Base-by-base conservation (phyloP, 2,113 vertebrate genomes). In the Myiagra hebetior region DNA sequence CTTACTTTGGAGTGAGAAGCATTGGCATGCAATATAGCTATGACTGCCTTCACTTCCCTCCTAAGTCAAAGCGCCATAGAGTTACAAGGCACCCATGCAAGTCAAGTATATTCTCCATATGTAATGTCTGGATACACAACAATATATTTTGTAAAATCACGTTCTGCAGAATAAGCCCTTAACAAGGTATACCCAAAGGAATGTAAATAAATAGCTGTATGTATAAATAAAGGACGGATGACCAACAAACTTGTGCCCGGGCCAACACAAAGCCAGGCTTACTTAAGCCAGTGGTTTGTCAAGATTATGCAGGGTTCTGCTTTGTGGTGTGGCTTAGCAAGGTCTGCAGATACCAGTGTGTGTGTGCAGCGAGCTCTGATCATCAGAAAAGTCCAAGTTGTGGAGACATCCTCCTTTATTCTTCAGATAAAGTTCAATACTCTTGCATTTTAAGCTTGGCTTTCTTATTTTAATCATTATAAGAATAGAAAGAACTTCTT, bases 241-340 rank as follows among this genome's bases (percentile, higher is more conserved):
- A 14, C 9, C 17, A 75, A 49, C 6, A 53, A 39, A 46, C 7
- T 21, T 49, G 3, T 53, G 24, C n/a, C 28, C 28, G 31, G 18
- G 26, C 10, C 1, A 1, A n/a, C 10, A 53, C 6, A 67, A 72
- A 72, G 1, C 6, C 30, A 39, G 1, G 1, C 9, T 69, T 69
- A 39, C 3, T 18, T n/a, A 30, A 39, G 4, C 11, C 30, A 33
- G 18, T 35, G 6, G 1, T 55, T 44, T 68, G 20, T 50, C 39
- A 92, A 72, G 56, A 23, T 24, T 53, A 28, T 56, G 47, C 28
- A 67, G 10, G 55, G 26, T 15, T 74, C 42, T 85, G 35, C 30
- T 83, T 83, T 75, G 57, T 3, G 2, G 7, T 1, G 0, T 59
- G 19, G 28, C 7, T 76, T 63, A 76, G 27, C 24, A 89, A 46